Percentiles rank a stretch among this genome's conserved stretches.
phyloP scores from a whole-genome alignment of 2,797 vertebrate genomes.

The Spinibarbus caldwelli region DNA sequence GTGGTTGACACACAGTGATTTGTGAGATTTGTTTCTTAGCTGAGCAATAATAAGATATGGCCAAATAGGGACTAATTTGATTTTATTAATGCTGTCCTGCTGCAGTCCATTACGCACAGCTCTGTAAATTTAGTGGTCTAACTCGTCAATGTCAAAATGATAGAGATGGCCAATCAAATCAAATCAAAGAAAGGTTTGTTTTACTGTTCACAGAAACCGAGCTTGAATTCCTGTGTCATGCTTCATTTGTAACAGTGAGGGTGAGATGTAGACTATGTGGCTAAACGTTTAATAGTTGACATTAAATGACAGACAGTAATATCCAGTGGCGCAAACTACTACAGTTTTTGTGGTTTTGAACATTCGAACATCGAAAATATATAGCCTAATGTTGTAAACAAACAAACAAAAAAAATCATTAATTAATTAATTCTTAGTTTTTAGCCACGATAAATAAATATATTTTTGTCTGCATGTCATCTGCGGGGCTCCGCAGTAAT shows the following conservation, averaged over 20 bases:
- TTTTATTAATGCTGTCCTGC: not conserved
- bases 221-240: no score
- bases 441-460: not conserved
- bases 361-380: not conserved
- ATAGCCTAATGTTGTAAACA: no score
- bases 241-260: not conserved
- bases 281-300: not conserved
- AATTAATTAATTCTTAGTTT: not conserved
- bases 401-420: no score
- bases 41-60: not conserved
- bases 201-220: not conserved
- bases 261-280: not conserved
- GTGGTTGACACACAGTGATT: not conserved
- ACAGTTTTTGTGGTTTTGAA: not conserved
- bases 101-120: not conserved
- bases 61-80: not conserved
- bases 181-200: not conserved
- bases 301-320: not conserved
- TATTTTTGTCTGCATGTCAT: not conserved
- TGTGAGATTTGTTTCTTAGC: not conserved
- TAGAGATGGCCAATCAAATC: constrained; percentile 8
- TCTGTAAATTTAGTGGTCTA: not conserved
- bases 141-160: not conserved
- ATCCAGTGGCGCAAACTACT: not conserved
- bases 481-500: no score